Conservation (phyloP, 2,888 invertebrate species). For the Orthonychiurus folsomi region DNA sequence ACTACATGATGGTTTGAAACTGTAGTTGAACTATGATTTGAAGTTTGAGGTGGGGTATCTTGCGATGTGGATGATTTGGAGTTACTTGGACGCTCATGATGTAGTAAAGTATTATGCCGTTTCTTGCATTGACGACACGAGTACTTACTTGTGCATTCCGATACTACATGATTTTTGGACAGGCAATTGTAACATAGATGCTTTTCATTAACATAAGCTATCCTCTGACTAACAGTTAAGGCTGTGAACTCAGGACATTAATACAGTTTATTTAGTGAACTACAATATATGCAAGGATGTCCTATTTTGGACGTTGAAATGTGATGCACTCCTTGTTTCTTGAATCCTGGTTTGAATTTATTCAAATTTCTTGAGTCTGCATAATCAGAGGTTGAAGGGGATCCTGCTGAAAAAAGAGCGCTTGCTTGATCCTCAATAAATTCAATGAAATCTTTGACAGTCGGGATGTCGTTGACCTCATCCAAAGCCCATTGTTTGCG, state of each 20-base stretch:
- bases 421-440: constrained; percentile 7
- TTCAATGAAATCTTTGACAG: constrained; percentile 1
- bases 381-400: too few relatives aligned
- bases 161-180: neutral
- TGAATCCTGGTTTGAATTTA: too few relatives aligned
- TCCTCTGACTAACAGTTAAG: too few relatives aligned
- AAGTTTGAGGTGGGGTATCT: neutral
- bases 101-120: neutral
- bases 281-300: too few relatives aligned
- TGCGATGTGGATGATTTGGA: neutral
- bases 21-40: too few relatives aligned
- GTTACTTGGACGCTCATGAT: neutral
- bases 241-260: too few relatives aligned
- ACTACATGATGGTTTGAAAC: too few relatives aligned
- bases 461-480: neutral
- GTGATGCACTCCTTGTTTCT: too few relatives aligned
- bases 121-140: neutral
- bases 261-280: too few relatives aligned
- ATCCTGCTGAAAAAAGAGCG: neutral
- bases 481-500: neutral
- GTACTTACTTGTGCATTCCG: neutral
- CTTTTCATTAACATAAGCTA: neutral
- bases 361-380: too few relatives aligned
- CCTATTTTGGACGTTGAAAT: too few relatives aligned
- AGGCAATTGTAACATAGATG: constrained; percentile 1